phyloP scores from a whole-genome alignment of 2,113 vertebrate species.

The Pelecanoides urinatrix region DNA sequence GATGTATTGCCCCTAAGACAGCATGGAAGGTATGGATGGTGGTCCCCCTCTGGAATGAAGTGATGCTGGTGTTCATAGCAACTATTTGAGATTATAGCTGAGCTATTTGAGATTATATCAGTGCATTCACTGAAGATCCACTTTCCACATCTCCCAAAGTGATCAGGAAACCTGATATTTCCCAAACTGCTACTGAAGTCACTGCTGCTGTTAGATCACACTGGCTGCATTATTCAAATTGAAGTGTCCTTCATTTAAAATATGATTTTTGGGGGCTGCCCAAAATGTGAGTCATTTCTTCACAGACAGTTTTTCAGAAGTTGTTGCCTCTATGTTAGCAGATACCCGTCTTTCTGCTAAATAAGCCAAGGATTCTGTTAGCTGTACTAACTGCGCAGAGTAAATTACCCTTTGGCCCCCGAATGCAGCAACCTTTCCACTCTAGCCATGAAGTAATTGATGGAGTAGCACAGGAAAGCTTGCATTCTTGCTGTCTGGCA shows the following conservation, averaged over 20 bases:
- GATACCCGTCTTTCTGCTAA: not conserved
- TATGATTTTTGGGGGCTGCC: not conserved
- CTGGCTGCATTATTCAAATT: not conserved
- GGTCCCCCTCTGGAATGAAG: not conserved
- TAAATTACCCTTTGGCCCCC: conserved; percentile 14
- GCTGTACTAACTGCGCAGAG: not conserved
- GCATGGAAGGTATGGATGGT: not conserved
- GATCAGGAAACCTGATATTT: not conserved
- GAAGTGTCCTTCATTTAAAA: not conserved
- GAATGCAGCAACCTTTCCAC: not conserved
- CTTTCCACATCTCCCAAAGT: not conserved
- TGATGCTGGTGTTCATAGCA: not conserved
- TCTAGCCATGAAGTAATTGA: conserved; percentile 36
- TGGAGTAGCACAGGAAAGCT: conserved; percentile 18
- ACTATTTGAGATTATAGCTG: not conserved
- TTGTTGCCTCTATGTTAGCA: conserved; percentile 10
- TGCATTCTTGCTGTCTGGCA: conserved; percentile 34
- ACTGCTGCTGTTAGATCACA: not conserved
- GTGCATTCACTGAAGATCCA: not conserved
- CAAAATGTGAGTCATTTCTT: not conserved
- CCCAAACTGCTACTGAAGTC: not conserved
- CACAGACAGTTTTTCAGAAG: conserved; percentile 10
- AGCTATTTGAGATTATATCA: not conserved
- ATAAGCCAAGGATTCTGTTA: not conserved
- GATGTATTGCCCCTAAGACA: not conserved